These are phyloP conservation scores for Thamnophis sirtalis DNA, from an alignment of 2,113 vertebrate genomes.

Conservation along the genomic window DNA sequence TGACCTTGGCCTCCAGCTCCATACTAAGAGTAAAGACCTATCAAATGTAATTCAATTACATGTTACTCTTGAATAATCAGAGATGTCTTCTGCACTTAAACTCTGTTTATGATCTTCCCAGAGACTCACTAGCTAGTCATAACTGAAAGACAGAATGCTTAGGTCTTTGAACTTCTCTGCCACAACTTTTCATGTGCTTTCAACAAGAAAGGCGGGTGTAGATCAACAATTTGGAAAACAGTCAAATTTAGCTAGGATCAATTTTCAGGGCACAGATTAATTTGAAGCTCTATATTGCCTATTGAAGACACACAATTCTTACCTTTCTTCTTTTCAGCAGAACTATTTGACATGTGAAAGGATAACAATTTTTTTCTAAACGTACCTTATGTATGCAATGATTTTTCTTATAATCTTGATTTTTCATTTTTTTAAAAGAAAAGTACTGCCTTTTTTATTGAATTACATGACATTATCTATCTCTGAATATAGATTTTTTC, in stretches of 20 bases:
- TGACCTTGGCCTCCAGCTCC: not conserved
- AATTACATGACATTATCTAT: not conserved
- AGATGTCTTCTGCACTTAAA: not conserved
- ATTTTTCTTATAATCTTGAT: not conserved
- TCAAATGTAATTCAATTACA: not conserved
- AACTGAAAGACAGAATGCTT: not conserved
- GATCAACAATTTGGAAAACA: not conserved
- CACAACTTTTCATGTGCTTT: not conserved
- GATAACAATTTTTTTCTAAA: not conserved
- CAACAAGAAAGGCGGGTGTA: not conserved
- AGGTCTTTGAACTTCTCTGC: not conserved
- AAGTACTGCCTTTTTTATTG: not conserved
- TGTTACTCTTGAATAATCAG: not conserved
- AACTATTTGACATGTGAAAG: not conserved
- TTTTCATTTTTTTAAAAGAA: not conserved
- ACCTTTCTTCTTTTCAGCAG: not conserved
- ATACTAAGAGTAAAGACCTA: not conserved
- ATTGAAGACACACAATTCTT: not conserved
- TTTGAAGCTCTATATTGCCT: not conserved
- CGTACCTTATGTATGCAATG: not conserved
- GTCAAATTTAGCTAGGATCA: not conserved
- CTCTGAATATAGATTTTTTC: not conserved
- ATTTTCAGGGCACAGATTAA: not conserved
- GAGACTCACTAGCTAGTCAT: not conserved
- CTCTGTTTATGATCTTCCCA: not conserved